These are phyloP conservation scores for Pteromalus puparum DNA, from an alignment of 1,140 invertebrate species.

Conservation along the genomic window DNA sequence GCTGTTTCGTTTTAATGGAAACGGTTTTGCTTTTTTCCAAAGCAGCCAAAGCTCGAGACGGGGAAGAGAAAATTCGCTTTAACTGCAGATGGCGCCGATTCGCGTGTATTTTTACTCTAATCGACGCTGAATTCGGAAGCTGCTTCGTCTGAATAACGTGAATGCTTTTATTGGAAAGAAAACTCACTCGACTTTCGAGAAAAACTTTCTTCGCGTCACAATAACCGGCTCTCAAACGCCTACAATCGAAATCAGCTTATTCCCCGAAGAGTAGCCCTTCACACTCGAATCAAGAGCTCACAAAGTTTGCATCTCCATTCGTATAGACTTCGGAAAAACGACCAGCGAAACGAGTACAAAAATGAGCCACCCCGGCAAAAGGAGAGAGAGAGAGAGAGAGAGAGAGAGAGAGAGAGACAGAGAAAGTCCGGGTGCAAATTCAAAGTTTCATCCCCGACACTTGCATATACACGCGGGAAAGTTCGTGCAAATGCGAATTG, in stretches of 20 bases:
- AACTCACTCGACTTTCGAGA: neutral
- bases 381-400: conserved; percentile 1
- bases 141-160: too few relatives aligned
- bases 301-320: neutral
- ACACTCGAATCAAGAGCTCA: neutral
- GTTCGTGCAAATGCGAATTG: conserved; percentile 30
- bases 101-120: neutral
- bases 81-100: neutral
- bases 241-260: neutral
- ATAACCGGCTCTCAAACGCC: neutral
- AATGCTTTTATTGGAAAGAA: too few relatives aligned
- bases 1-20: conserved; percentile 6
- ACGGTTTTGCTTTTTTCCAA: neutral
- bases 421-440: neutral
- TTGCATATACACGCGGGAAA: conserved; percentile 17
- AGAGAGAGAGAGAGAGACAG: neutral
- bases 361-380: neutral
- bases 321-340: neutral
- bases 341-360: neutral
- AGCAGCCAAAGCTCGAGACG: neutral
- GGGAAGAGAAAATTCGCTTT: neutral
- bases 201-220: too few relatives aligned
- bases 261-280: neutral
- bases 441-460: conserved; percentile 3
- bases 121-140: neutral